These are phyloP conservation scores for Kuschelorhynchus macadamiae DNA, from an alignment of 2,888 invertebrate genomes.

Conservation along the genomic window DNA sequence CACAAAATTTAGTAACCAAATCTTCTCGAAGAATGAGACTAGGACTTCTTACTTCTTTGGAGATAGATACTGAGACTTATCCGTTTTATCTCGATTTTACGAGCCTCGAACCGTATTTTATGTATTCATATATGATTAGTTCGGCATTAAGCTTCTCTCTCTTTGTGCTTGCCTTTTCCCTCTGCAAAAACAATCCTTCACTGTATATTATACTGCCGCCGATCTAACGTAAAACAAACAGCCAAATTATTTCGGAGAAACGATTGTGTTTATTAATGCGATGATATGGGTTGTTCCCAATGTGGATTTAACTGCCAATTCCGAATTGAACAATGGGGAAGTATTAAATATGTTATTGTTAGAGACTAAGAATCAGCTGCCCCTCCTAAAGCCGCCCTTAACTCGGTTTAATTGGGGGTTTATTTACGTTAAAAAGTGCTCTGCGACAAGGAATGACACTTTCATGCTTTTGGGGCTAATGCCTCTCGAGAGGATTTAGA, in stretches of 20 bases:
- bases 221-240: conserved; percentile 67
- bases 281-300: conserved; percentile 62
- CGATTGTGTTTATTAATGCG: conserved; percentile 67
- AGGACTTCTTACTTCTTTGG: too few relatives aligned
- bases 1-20: too few relatives aligned
- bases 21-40: too few relatives aligned
- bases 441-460: conserved; percentile 19
- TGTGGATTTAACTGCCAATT: conserved; percentile 62
- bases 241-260: conserved; percentile 66
- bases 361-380: conserved; percentile 49
- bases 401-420: conserved; percentile 43
- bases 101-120: too few relatives aligned
- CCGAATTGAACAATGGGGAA: conserved; percentile 60
- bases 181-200: conserved; percentile 44
- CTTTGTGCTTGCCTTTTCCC: conserved; percentile 30
- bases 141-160: conserved; percentile 11
- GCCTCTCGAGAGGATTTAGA: conserved; percentile 26
- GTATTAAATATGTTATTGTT: conserved; percentile 64
- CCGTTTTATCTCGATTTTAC: too few relatives aligned
- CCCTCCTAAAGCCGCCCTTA: conserved; percentile 50
- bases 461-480: conserved; percentile 30
- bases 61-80: too few relatives aligned
- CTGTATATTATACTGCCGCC: conserved; percentile 44
- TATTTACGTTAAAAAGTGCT: conserved; percentile 54
- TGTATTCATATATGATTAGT: neutral